Base-by-base conservation (phyloP, 2,113 vertebrate genomes). In the Brachyhypopomus occidentalis region DNA sequence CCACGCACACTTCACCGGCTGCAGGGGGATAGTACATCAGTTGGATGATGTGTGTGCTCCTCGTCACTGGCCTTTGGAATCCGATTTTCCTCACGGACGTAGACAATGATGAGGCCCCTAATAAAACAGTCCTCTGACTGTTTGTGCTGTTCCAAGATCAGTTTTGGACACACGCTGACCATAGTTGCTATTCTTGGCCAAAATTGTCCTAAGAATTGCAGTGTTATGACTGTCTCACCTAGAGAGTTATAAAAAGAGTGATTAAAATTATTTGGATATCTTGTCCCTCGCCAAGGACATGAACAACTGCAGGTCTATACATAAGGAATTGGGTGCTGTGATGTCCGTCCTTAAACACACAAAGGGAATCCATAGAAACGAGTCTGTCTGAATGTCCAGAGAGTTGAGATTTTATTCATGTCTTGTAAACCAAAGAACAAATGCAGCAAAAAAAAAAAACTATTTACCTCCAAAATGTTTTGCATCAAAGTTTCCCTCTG, bases 1-100 rank as follows among this genome's bases (percentile, higher is more conserved):
- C n/a, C 14, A 45, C 38, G 36, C 52, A 52, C 72, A 75, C 56
- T 59, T 75, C 55, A 9, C 72, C 30, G 12, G 77, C 20, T 52
- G 7, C 64, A 27, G 27, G 64, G 66, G 77, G 71, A 30, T 58
- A 38, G 38, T 79, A 67, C 58, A 58, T 58, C 66, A 69, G 41
- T 72, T 41, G 22, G 17, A 9, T 58, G 36, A 62, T 60, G 67
- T 17, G 7, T 52, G 45, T 14, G 45, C 45, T 52, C 9, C 45
- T 14, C 45, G 1, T 52, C 22, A 41, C 14, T 19, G 14, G 19
- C 58, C 72, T 75, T 27, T 11, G n/a, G 30, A 75, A 75, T 19
- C 9, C 52, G 12, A 30, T 45, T 22, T 77, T 45, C 59, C 56
- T 77, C 30, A 20, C 30, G 8, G 34, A 75, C 23, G 27, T 9